A percentile compares a stretch with the other conserved stretches of the same genome.
Evolutionary conservation across 2,888 invertebrate genomes (phyloP).

Genomic region (Cyrtodaria siliqua): DNA sequence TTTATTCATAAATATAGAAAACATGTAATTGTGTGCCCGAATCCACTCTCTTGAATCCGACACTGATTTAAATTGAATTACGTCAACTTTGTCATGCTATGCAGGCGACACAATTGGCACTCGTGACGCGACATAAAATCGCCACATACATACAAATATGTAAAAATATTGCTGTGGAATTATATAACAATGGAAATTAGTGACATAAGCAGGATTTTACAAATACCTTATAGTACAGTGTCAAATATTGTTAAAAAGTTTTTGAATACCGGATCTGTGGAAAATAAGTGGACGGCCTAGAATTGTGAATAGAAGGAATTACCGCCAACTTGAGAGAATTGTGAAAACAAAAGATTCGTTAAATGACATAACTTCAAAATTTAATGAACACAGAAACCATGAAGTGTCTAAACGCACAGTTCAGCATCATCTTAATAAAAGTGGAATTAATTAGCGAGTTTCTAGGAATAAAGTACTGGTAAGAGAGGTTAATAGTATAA

Average conservation of each 20-base stretch:
- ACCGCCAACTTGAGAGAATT: conserved; percentile 18
- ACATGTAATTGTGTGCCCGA: too few relatives aligned
- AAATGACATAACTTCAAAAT: too few relatives aligned
- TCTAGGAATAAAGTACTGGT: conserved; percentile 11
- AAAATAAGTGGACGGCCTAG: conserved; percentile 28
- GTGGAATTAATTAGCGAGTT: conserved; percentile 19
- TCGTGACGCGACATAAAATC: too few relatives aligned
- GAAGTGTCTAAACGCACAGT: conserved; percentile 18
- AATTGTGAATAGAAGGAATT: conserved; percentile 11
- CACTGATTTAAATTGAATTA: too few relatives aligned
- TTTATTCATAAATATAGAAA: too few relatives aligned
- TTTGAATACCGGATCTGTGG: too few relatives aligned
- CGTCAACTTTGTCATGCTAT: too few relatives aligned
- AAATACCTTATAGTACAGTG: conserved; percentile 10
- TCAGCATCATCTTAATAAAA: conserved; percentile 19
- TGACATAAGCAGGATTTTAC: conserved; percentile 10
- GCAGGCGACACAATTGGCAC: too few relatives aligned
- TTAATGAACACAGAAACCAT: conserved; percentile 8
- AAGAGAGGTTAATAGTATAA: conserved; percentile 9
- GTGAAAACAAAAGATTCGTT: conserved; percentile 11
- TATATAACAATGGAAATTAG: conserved; percentile 15
- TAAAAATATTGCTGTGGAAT: conserved; percentile 22
- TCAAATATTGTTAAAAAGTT: too few relatives aligned
- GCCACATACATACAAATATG: too few relatives aligned
- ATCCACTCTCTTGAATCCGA: too few relatives aligned